A percentile compares a stretch with the other conserved stretches of the same genome.
Conservation (phyloP, 1,140 invertebrate species). For the Apis cerana region DNA sequence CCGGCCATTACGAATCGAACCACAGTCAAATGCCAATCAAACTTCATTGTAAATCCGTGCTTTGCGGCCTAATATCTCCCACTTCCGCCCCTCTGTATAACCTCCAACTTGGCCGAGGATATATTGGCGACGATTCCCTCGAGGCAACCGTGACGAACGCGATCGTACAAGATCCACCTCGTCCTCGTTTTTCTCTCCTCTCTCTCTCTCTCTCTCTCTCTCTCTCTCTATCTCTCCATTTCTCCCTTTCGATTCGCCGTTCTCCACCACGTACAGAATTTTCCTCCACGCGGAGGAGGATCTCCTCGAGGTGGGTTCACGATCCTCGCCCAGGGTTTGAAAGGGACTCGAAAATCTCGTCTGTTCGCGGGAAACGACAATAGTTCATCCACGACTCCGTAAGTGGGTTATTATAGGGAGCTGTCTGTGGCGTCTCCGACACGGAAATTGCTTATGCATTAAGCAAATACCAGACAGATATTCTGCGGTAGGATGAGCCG, state of each 20-base stretch:
- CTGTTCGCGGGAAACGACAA: constrained; percentile 52
- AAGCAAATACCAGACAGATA: constrained; percentile 76
- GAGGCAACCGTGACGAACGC: constrained; percentile 3
- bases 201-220: background rate
- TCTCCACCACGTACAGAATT: background rate
- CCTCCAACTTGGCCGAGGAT: constrained; percentile 32
- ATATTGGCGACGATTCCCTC: constrained; percentile 30
- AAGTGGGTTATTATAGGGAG: constrained; percentile 79
- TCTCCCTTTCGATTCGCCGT: background rate
- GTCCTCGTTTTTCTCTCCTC: background rate
- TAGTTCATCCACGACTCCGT: constrained; percentile 66
- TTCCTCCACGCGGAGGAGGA: constrained; percentile 14
- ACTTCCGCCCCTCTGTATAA: constrained; percentile 41
- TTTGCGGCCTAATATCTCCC: constrained; percentile 47
- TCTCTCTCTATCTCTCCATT: background rate
- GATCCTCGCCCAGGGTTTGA: background rate
- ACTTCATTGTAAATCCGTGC: constrained; percentile 45
- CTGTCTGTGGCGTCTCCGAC: constrained; percentile 73
- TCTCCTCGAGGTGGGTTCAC: constrained; percentile 8
- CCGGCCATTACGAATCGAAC: constrained; percentile 29
- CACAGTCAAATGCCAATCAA: constrained; percentile 45
- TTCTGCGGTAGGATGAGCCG: constrained; percentile 36
- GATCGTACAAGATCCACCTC: background rate
- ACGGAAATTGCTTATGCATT: constrained; percentile 80
- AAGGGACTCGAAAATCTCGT: constrained; percentile 30